A percentile compares a stretch with the other conserved stretches of the same genome.
These are phyloP conservation scores for Polyploca ridens DNA, from an alignment of 2,888 invertebrate genomes.

Conservation along the genomic window DNA sequence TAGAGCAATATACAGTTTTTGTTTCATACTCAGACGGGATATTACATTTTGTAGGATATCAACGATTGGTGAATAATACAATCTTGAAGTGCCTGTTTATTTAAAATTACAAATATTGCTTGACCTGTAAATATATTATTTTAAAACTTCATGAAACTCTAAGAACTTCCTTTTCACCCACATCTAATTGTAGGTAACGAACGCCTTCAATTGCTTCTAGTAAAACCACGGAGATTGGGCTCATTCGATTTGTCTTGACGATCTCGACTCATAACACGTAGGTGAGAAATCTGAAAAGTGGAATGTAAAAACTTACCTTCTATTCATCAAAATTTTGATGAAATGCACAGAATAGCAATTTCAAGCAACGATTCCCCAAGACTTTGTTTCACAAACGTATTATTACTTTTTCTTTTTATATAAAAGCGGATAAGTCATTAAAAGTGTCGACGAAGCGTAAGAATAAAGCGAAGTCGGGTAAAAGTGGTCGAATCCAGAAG, in stretches of 20 bases:
- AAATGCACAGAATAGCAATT: constrained; percentile 12
- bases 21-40: constrained; percentile 31
- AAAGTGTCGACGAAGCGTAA: constrained; percentile 76
- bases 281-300: no score
- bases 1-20: constrained; percentile 23
- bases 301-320: background rate
- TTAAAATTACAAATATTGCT: no score
- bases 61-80: background rate
- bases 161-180: no score
- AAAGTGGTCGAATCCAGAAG: constrained; percentile 70
- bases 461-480: constrained; percentile 62
- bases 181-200: no score
- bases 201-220: no score
- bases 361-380: constrained; percentile 21
- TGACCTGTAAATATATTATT: no score
- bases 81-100: no score
- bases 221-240: no score
- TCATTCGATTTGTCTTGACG: no score
- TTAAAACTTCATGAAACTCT: no score
- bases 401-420: constrained; percentile 53
- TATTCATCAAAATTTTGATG: no score
- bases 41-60: constrained; percentile 29
- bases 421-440: constrained; percentile 79
- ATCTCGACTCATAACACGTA: no score
- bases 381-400: constrained; percentile 52